phyloP scores from a whole-genome alignment of 2,797 vertebrate species.

The Pygocentrus nattereri region DNA sequence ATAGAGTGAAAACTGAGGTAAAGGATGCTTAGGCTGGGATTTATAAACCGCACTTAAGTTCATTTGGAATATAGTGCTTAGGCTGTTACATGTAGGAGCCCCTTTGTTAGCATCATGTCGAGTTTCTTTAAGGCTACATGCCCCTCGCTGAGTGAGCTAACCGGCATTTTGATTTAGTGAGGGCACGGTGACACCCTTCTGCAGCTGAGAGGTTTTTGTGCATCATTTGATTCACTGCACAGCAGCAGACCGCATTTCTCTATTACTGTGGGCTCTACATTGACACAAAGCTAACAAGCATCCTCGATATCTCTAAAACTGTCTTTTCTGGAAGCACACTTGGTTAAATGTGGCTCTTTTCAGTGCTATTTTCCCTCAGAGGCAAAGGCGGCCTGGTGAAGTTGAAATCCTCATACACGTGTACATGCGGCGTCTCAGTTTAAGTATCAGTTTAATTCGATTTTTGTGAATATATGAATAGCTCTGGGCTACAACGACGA shows the following conservation, averaged over 20 bases:
- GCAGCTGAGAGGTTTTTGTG: slow-evolving; percentile 15
- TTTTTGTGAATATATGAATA: neutral
- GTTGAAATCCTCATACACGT: neutral
- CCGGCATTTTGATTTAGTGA: slow-evolving; percentile 50
- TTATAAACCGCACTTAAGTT: neutral
- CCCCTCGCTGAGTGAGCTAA: neutral
- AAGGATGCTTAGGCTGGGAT: slow-evolving; percentile 40
- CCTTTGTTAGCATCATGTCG: neutral
- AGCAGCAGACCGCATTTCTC: neutral
- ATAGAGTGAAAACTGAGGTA: slow-evolving; percentile 77
- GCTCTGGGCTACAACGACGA: neutral
- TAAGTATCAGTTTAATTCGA: neutral
- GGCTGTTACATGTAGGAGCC: neutral
- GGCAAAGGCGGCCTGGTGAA: neutral
- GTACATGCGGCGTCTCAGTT: neutral
- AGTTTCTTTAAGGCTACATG: neutral
- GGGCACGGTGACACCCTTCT: slow-evolving; percentile 45
- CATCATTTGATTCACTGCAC: slow-evolving; percentile 14
- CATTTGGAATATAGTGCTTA: neutral
- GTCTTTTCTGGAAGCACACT: neutral
- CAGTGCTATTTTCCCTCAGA: neutral
- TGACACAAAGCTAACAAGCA: neutral
- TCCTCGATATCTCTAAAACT: neutral
- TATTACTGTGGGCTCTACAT: neutral
- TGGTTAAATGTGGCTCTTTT: neutral